Conservation (phyloP, 1,140 invertebrate genomes). For the Yoshiicerus persimilis region DNA sequence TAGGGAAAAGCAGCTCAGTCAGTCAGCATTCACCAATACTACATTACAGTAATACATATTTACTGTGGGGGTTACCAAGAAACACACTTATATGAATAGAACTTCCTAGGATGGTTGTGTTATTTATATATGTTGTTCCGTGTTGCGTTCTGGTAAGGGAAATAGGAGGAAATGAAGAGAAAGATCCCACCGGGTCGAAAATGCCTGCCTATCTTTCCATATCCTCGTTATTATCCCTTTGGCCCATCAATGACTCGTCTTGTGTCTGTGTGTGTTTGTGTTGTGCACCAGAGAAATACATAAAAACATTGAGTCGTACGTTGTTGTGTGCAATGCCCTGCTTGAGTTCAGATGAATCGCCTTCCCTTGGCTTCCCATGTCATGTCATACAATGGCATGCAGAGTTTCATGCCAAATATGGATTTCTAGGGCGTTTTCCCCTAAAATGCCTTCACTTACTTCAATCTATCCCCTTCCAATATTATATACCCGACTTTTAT, state of each 20-base stretch:
- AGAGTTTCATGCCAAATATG: constrained; percentile 33
- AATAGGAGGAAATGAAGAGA: constrained; percentile 18
- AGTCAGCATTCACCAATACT: neutral
- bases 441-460: constrained; percentile 28
- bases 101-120: too few species aligned
- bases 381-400: constrained; percentile 7
- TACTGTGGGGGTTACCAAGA: neutral
- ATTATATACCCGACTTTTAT: neutral
- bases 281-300: neutral
- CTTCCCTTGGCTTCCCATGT: neutral
- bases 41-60: too few species aligned
- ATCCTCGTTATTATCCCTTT: constrained; percentile 2
- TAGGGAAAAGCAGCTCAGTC: neutral
- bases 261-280: neutral
- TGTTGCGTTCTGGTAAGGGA: neutral
- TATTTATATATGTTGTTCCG: neutral
- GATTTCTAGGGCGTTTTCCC: constrained; percentile 42
- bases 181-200: constrained; percentile 22
- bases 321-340: neutral
- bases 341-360: neutral
- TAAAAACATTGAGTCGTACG: neutral
- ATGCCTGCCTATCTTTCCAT: neutral
- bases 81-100: too few species aligned
- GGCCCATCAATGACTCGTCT: constrained; percentile 11
- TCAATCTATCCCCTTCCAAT: neutral